Base-by-base conservation (phyloP, 1,140 invertebrate species). In the Eciton burchellii region DNA sequence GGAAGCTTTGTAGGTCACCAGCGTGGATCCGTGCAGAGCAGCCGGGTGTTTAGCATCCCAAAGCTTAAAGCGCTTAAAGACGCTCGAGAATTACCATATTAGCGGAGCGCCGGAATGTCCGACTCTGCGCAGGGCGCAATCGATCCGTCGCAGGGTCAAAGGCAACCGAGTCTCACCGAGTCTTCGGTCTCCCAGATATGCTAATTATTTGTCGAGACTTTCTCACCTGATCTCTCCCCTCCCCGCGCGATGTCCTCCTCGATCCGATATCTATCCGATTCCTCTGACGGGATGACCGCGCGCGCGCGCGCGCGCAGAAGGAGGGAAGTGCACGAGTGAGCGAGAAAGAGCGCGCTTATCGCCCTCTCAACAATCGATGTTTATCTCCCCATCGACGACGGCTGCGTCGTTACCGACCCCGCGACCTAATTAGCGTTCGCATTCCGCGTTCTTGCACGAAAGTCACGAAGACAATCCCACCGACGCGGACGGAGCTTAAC, bases 51-150 rank as follows among this genome's bases (percentile, higher is more conserved):
- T 84, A 71, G 66, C 68, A 83, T 85, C 63, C 73, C 60, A 76
- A 68, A 88, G 81, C 74, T 81, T 59, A 62, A 49, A 66, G 52
- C 56, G 54, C 54, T 56, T 62, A 60, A 88, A 85, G 87, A 81
- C 72, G 65, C 66, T 88, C 45, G 73, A 85, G 52, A 70, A 88
- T 88, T 83, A 81, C 52, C 74, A 76, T 76, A 83, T 87, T 74
- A 68, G 24, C 70, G 9, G 9, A 62, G 9, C n/a, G 54, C 26
- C 8, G 24, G n/a, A 29, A 41, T 0, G 65, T 71, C 49, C 60
- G 19, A 26, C n/a, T 26, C 12, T 9, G 29, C 11, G 56, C 14
- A 11, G 41, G 21, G 63, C 12, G n/a, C 45, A 49, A 70, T 87
- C 62, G 66, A 79, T 65, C 24, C 26, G 29, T 71, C 52, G 72